Evolutionary conservation across 53 echinoderm and acorn worm species (phyloP).

Genomic region (Crossaster papposus): DNA sequence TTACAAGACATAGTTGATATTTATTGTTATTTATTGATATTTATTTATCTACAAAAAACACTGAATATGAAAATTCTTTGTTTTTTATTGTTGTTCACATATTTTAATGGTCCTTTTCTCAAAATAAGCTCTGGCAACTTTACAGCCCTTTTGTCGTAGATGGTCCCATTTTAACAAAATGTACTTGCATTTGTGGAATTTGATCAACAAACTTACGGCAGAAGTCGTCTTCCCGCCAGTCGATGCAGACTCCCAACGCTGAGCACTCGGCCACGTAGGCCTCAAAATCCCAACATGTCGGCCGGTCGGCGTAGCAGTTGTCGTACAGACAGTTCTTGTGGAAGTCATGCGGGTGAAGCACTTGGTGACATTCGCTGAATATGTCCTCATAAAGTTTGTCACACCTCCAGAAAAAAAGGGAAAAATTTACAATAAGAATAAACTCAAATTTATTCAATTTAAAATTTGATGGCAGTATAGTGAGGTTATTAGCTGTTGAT

Average conservation of each 20-base stretch:
- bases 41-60: too few species aligned
- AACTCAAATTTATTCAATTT: too few species aligned
- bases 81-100: too few species aligned
- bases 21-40: too few species aligned
- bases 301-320: conserved; percentile 60
- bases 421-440: background rate
- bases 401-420: conserved; percentile 54
- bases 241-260: conserved; percentile 67
- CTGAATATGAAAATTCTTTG: too few species aligned
- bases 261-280: conserved; percentile 65
- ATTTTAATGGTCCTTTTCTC: too few species aligned
- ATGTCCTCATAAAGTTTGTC: conserved; percentile 61
- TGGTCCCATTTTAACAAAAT: too few species aligned
- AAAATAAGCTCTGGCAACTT: too few species aligned
- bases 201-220: conserved; percentile 75
- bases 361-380: conserved; percentile 65
- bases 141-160: too few species aligned
- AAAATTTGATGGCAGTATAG: too few species aligned
- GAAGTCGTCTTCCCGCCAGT: conserved; percentile 82
- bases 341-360: conserved; percentile 60
- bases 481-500: too few species aligned
- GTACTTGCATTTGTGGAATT: background rate
- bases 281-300: conserved; percentile 76
- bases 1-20: too few species aligned
- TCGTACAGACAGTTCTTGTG: conserved; percentile 69